phyloP scores from a whole-genome alignment of 2,888 invertebrate genomes.

The Salticus scenicus region DNA sequence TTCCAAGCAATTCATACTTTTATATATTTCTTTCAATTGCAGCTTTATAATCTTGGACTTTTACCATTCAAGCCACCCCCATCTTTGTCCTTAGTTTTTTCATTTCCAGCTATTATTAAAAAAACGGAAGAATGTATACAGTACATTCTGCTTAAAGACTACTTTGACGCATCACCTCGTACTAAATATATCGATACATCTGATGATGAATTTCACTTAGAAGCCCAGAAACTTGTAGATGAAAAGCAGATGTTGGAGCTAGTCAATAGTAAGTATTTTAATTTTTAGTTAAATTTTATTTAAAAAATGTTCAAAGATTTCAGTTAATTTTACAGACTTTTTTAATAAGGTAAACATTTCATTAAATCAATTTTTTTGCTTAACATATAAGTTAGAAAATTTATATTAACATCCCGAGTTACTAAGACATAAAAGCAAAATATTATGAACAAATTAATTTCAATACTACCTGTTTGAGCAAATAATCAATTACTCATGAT shows the following conservation, averaged over 20 bases:
- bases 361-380: no score
- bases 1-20: neutral
- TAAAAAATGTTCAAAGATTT: no score
- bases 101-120: conserved; percentile 28
- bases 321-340: no score
- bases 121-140: conserved; percentile 20
- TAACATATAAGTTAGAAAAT: no score
- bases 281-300: neutral
- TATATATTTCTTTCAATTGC: neutral
- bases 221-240: conserved; percentile 21
- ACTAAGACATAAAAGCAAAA: no score
- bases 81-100: conserved; percentile 41
- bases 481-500: no score
- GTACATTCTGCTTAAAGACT: conserved; percentile 27
- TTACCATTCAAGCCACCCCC: conserved; percentile 29
- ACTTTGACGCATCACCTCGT: neutral
- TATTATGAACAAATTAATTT: no score
- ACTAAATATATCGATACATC: neutral
- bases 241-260: neutral
- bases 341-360: no score
- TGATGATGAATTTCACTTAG: conserved; percentile 17
- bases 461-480: no score
- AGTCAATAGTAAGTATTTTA: conserved; percentile 21
- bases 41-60: conserved; percentile 36
- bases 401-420: no score